A percentile compares a stretch with the other conserved stretches of the same genome.
These are phyloP conservation scores for Elmis aenea DNA, from an alignment of 2,888 invertebrate genomes.

Conservation along the genomic window DNA sequence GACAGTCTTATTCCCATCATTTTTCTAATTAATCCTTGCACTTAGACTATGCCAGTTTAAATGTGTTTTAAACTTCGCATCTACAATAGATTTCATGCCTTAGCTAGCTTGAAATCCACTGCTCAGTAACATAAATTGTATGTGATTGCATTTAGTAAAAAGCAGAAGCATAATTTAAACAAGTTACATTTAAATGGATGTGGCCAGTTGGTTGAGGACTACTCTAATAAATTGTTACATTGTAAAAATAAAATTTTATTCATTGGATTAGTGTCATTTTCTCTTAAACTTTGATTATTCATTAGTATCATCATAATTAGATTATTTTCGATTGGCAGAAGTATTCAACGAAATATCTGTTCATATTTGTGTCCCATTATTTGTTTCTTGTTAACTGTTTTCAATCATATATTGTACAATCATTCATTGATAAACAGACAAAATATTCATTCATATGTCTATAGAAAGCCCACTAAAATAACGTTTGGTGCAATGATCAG, in stretches of 20 bases:
- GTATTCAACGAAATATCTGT: no score
- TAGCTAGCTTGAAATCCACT: conserved; percentile 16
- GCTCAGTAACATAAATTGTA: conserved; percentile 20
- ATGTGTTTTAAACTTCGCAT: conserved; percentile 14
- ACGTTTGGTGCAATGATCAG: no score
- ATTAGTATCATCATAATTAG: no score
- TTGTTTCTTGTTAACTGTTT: no score
- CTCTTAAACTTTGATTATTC: no score
- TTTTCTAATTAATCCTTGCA: conserved; percentile 18
- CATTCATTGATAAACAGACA: no score
- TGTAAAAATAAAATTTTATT: conserved; percentile 5
- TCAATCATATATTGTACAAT: no score
- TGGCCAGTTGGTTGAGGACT: conserved; percentile 10
- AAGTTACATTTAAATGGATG: conserved; percentile 8
- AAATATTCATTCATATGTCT: no score
- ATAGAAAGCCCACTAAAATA: no score
- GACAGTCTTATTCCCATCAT: conserved; percentile 18
- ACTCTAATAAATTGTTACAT: no score
- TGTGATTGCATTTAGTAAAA: conserved; percentile 21
- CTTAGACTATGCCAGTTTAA: conserved; percentile 17
- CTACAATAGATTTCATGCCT: conserved; percentile 14
- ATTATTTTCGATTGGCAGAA: no score
- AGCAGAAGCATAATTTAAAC: conserved; percentile 8
- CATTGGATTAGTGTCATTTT: conserved; percentile 1
- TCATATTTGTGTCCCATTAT: no score